Conservation (phyloP, 1,140 invertebrate genomes). For the Drosophila albomicans region DNA sequence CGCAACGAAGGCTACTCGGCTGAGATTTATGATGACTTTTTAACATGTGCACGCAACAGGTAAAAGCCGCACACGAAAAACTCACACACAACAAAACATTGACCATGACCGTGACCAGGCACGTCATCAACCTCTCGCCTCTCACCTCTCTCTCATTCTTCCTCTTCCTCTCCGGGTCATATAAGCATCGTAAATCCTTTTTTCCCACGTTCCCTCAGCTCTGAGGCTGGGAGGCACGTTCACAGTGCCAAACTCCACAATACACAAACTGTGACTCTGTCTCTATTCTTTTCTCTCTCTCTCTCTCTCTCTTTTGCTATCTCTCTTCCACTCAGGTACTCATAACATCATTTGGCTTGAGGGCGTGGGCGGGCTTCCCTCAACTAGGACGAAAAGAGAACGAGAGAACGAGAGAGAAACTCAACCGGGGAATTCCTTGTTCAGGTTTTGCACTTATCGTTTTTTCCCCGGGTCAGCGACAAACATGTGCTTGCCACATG, state of each 20-base stretch:
- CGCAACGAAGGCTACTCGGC: constrained; percentile 20
- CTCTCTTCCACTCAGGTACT: constrained; percentile 20
- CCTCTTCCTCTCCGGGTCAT: background rate
- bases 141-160: background rate
- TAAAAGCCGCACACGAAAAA: constrained; percentile 51
- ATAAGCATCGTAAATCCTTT: constrained; percentile 76
- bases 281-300: background rate
- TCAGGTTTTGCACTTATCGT: background rate
- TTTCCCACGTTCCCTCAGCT: constrained; percentile 77
- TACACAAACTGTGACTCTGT: background rate
- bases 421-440: constrained; percentile 40
- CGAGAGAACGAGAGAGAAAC: too few relatives aligned
- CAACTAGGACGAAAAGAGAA: too few relatives aligned
- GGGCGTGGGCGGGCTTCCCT: constrained; percentile 30
- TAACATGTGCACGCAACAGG: constrained; percentile 79
- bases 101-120: constrained; percentile 60
- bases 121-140: constrained; percentile 50
- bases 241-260: constrained; percentile 5
- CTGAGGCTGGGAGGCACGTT: constrained; percentile 46
- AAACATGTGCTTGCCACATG: constrained; percentile 54
- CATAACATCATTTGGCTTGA: constrained; percentile 19
- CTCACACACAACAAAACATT: constrained; percentile 22
- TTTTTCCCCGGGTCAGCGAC: constrained; percentile 19
- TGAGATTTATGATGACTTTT: constrained; percentile 82
- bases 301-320: background rate